Evolutionary conservation across 2,888 invertebrate species (phyloP).

Genomic region (Pachliopta kotzebuea): DNA sequence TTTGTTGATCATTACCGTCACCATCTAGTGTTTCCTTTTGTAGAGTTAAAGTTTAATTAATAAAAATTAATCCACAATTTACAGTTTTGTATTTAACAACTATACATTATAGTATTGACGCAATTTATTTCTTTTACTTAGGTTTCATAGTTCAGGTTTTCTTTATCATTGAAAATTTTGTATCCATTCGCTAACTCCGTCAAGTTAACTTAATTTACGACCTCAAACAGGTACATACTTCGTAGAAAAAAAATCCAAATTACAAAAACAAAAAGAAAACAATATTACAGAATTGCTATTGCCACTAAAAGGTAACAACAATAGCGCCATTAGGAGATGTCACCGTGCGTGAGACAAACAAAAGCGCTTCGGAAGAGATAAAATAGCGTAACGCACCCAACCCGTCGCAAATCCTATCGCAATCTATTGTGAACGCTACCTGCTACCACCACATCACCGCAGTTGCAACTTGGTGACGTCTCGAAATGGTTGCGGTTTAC

Average conservation of each 20-base stretch:
- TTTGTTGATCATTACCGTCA: constrained; percentile 44
- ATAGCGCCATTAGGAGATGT: constrained; percentile 72
- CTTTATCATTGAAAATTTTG: too few species aligned
- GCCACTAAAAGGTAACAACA: constrained; percentile 61
- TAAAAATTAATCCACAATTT: background rate
- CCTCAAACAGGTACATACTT: background rate
- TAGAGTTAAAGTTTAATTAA: background rate
- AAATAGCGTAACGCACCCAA: constrained; percentile 56
- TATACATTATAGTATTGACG: too few species aligned
- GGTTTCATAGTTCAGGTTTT: too few species aligned
- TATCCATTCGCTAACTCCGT: background rate
- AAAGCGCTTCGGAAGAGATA: constrained; percentile 73
- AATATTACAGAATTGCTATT: constrained; percentile 20
- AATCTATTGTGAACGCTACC: constrained; percentile 54
- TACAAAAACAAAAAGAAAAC: constrained; percentile 22
- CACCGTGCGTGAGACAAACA: constrained; percentile 76
- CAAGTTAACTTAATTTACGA: background rate
- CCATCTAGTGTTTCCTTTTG: constrained; percentile 32
- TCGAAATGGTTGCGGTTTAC: constrained; percentile 57
- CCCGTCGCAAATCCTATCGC: constrained; percentile 53
- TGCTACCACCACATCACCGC: constrained; percentile 43
- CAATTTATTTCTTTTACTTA: too few species aligned
- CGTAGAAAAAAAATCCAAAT: constrained; percentile 11
- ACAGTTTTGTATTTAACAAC: background rate
- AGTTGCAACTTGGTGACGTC: constrained; percentile 37